Conservation (phyloP, 2,888 invertebrate species). For the Serripes groenlandicus region DNA sequence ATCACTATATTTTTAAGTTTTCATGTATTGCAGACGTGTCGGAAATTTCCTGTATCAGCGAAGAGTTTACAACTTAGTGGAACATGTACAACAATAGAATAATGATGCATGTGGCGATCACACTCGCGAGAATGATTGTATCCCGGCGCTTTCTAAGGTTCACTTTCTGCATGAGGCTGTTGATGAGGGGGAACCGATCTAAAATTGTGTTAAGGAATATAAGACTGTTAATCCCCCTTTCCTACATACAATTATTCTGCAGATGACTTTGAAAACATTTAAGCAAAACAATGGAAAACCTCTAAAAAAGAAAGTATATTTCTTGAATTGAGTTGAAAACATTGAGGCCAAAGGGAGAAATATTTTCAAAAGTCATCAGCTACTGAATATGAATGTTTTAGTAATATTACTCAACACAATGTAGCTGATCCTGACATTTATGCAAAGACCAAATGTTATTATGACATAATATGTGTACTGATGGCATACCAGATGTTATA, state of each 20-base stretch:
- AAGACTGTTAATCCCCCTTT: neutral
- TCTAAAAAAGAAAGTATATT: neutral
- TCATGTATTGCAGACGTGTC: neutral
- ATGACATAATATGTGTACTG: too few species aligned
- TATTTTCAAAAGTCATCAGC: too few species aligned
- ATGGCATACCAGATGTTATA: too few species aligned
- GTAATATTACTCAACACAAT: too few species aligned
- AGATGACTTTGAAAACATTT: too few species aligned
- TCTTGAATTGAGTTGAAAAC: too few species aligned
- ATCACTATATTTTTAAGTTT: neutral
- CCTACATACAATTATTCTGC: too few species aligned
- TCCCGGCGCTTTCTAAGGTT: constrained; percentile 97
- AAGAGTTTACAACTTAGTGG: constrained; percentile 61
- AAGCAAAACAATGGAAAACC: too few species aligned
- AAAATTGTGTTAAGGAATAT: constrained; percentile 67
- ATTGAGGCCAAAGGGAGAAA: too few species aligned
- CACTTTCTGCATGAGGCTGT: constrained; percentile 94
- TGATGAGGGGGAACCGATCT: constrained; percentile 91
- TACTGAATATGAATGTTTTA: too few species aligned
- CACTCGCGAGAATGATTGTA: constrained; percentile 95
- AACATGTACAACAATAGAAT: constrained; percentile 88
- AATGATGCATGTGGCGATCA: constrained; percentile 96
- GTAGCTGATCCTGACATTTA: too few species aligned
- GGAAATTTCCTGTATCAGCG: neutral
- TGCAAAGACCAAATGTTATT: too few species aligned